A percentile compares a stretch with the other conserved stretches of the same genome.
These are phyloP conservation scores for Vespertilio murinus DNA, from an alignment of 2,797 vertebrate species.

Conservation along the genomic window DNA sequence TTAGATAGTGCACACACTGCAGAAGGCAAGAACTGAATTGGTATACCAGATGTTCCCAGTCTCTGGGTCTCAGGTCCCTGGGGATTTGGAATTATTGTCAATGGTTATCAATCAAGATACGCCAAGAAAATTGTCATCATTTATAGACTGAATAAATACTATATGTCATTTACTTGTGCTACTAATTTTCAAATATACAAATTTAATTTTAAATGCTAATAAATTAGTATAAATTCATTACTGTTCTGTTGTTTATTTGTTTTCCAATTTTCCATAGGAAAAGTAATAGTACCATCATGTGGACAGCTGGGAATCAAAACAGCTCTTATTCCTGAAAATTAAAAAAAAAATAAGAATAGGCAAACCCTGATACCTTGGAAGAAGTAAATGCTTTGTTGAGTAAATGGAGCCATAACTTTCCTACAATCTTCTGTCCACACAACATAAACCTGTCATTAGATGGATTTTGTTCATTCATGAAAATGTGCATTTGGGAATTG, in stretches of 20 bases:
- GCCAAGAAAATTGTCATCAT: neutral
- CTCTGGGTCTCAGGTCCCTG: neutral
- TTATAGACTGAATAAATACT: neutral
- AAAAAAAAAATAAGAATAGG: neutral
- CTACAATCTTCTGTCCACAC: neutral
- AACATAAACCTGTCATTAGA: neutral
- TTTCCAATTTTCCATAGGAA: neutral
- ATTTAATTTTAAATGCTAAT: slow-evolving; percentile 15
- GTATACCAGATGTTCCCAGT: neutral
- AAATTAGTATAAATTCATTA: neutral
- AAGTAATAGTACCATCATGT: neutral
- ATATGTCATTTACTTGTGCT: neutral
- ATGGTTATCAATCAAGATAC: neutral
- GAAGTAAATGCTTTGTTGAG: neutral
- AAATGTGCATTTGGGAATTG: neutral
- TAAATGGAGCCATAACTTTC: neutral
- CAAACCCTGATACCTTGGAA: neutral
- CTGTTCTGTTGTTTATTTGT: neutral
- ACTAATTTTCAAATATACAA: neutral
- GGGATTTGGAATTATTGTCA: neutral
- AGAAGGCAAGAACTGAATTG: neutral
- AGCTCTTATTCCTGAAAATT: neutral
- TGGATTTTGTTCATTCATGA: neutral
- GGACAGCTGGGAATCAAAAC: neutral
- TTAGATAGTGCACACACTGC: too few species aligned